Evolutionary conservation across 2,888 invertebrate species (phyloP).

Genomic region (Scaptomyza flava): DNA sequence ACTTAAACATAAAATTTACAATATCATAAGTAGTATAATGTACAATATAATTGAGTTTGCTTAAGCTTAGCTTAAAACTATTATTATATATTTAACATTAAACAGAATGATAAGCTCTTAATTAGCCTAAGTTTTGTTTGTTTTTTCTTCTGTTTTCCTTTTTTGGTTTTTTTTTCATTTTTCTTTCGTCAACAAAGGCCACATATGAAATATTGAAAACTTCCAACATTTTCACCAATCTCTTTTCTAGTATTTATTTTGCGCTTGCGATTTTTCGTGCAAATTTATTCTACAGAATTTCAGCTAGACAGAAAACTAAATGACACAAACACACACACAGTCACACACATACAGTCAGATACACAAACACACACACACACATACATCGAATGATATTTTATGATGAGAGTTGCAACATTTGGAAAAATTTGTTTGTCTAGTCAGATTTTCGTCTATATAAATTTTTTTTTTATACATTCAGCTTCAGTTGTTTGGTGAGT

Average conservation of each 20-base stretch:
- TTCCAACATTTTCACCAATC: constrained; percentile 62
- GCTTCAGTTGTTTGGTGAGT: constrained; percentile 18
- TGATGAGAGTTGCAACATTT: constrained; percentile 36
- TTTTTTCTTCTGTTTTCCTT: constrained; percentile 8
- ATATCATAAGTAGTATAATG: constrained; percentile 45
- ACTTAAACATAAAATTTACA: constrained; percentile 38
- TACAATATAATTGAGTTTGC: constrained; percentile 65
- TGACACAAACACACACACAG: neutral
- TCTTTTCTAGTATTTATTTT: constrained; percentile 1
- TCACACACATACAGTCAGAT: constrained; percentile 1
- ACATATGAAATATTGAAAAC: constrained; percentile 74
- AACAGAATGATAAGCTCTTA: constrained; percentile 63
- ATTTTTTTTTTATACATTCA: constrained; percentile 48
- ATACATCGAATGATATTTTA: constrained; percentile 22
- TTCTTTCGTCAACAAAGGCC: constrained; percentile 66
- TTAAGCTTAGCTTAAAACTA: constrained; percentile 61
- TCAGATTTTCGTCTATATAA: constrained; percentile 21
- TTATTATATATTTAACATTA: constrained; percentile 49
- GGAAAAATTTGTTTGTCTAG: constrained; percentile 36
- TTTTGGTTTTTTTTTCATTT: constrained; percentile 1
- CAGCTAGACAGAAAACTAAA: constrained; percentile 31
- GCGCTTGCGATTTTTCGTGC: constrained; percentile 38
- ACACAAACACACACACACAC: constrained; percentile 8
- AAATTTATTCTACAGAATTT: constrained; percentile 43
- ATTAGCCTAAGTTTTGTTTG: constrained; percentile 38